phyloP scores from a whole-genome alignment of 2,797 vertebrate species.

The Podarcis siculus region DNA sequence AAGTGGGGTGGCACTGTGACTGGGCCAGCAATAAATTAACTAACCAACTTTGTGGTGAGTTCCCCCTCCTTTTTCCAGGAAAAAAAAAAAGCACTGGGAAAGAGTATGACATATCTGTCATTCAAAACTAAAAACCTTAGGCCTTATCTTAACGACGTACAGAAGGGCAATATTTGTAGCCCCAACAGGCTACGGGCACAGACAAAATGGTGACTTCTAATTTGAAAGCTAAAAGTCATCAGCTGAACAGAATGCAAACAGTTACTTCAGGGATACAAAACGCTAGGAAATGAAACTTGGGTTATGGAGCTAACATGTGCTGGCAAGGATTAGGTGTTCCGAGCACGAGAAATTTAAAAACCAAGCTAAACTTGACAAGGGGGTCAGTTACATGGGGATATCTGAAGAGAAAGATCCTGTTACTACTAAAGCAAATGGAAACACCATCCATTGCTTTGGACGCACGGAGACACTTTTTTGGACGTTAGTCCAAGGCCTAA shows the following conservation, averaged over 20 bases:
- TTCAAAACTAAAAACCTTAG: background rate
- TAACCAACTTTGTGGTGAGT: too few relatives aligned
- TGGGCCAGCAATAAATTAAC: too few relatives aligned
- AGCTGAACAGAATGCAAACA: background rate
- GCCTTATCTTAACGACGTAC: background rate
- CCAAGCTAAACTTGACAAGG: background rate
- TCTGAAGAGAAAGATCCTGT: background rate
- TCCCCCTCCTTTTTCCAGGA: too few relatives aligned
- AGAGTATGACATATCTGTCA: background rate
- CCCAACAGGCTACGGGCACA: too few relatives aligned
- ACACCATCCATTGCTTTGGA: conserved; percentile 33
- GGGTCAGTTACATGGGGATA: background rate
- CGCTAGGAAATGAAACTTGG: background rate
- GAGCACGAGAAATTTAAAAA: background rate
- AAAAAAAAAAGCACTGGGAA: too few relatives aligned
- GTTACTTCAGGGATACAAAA: background rate
- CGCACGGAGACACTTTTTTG: background rate
- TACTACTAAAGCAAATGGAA: conserved; percentile 32
- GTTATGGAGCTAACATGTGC: background rate
- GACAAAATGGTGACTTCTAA: background rate
- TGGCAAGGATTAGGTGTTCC: background rate
- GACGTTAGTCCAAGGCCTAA: conserved; percentile 5
- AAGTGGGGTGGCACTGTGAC: too few relatives aligned
- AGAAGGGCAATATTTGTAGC: too few relatives aligned
- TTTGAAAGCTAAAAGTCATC: background rate